Evolutionary conservation across 1,140 invertebrate species (phyloP), one percentile per base, ranked within the genome.

Genomic region (Rhagoletis zephyria): DNA sequence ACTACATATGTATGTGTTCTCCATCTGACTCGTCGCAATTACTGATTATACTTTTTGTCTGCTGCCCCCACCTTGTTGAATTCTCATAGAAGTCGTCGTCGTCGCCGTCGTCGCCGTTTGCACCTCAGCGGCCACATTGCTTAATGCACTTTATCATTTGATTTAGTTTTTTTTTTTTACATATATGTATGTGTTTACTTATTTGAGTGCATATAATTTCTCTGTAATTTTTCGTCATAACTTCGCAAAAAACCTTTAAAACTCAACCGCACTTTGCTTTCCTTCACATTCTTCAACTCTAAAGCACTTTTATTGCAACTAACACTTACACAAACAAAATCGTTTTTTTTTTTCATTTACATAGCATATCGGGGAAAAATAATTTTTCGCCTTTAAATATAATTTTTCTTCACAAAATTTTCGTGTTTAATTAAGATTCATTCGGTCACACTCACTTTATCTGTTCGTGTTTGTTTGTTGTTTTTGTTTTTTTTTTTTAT

Each of bases 241-340:
- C 10, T 63, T 7, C 61, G 16, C 61, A 14, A 16, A 63, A 14
- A 63, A 14, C 16, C 16, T 63, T 12, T 63, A 12, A 4, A 63
- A 63, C 10, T 63, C 61, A 63, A 67, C 40, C 19, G 67, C 67
- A 74, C 67, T 74, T 74, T 74, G 42, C 67, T 16, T 42, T 45
- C 10, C 42, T 16, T 42, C 40, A 74, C 67, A 45, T 42, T 16
- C 64, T 63, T 63, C 10, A 63, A 14, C 61, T 74, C 67, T 74
- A 3, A 45, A 6, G 14, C 42, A 74, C 42, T 74, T 74, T 5
- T 42, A 74, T 48, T 45, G 45, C 67, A 14, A 48, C 42, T 12
- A 74, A 74, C 67, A 74, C 67, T 48, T 74, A 48, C 30, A 4
- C 42, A 70, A 12, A 16, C 40, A 48, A 4, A 70, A 5, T 74